Evolutionary conservation across 2,797 vertebrate genomes (phyloP).

Genomic region (Smutsia temminckii): DNA sequence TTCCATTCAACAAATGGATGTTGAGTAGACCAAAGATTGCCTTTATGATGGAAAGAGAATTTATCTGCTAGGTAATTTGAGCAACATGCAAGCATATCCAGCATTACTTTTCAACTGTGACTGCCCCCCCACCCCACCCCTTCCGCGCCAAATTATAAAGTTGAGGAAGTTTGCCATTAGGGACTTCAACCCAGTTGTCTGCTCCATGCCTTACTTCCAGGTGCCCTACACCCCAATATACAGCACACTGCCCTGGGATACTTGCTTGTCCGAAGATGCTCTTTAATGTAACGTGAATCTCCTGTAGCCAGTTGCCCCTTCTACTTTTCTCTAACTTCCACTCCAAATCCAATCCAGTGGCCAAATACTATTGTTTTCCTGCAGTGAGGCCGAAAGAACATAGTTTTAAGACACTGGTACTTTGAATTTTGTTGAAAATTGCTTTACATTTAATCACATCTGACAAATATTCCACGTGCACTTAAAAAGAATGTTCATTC

Average conservation of each 20-base stretch:
- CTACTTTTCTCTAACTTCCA: not conserved
- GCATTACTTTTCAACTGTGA: not conserved
- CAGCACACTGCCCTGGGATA: not conserved
- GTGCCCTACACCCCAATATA: not conserved
- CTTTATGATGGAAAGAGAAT: not conserved
- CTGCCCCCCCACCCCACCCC: too few species aligned
- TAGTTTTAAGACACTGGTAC: not conserved
- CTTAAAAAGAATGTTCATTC: not conserved
- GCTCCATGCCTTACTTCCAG: not conserved
- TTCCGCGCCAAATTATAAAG: not conserved
- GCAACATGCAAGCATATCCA: not conserved
- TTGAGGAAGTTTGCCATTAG: not conserved
- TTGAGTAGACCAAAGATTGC: not conserved
- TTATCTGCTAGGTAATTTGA: not conserved
- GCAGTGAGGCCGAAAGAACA: not conserved
- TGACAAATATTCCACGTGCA: not conserved
- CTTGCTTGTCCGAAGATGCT: not conserved
- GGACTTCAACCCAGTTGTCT: not conserved
- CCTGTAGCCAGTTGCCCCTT: not conserved
- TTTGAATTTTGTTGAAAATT: conserved; percentile 35
- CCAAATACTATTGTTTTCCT: not conserved
- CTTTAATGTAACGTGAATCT: not conserved
- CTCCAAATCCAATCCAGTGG: not conserved
- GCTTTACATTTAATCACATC: not conserved
- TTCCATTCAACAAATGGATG: not conserved